These are phyloP conservation scores for Plecotus auritus DNA, from an alignment of 2,113 vertebrate genomes.

Conservation along the genomic window DNA sequence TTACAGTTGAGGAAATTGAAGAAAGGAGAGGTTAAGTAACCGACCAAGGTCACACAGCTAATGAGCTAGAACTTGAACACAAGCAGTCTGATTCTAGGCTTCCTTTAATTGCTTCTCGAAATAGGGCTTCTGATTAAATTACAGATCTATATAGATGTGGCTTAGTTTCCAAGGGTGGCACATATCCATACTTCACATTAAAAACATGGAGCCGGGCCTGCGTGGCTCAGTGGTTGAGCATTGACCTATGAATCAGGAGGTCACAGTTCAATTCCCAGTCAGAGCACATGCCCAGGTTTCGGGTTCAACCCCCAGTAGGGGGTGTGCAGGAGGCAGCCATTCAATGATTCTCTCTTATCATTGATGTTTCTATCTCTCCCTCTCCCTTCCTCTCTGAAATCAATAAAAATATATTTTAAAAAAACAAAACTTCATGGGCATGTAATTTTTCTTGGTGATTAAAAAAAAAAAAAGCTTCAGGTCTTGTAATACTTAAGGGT, in stretches of 20 bases:
- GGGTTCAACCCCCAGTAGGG: no score
- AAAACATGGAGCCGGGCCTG: background rate
- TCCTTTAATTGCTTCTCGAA: background rate
- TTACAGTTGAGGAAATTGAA: background rate
- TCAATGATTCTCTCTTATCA: no score
- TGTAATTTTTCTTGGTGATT: conserved; percentile 31
- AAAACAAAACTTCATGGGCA: background rate
- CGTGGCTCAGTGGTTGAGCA: no score
- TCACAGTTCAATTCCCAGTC: no score
- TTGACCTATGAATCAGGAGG: no score
- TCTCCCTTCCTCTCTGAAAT: background rate
- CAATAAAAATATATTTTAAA: background rate
- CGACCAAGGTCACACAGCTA: background rate
- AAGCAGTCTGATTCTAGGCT: background rate
- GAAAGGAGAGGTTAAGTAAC: background rate
- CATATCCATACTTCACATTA: background rate
- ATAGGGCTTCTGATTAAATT: conserved; percentile 14
- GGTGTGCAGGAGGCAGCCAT: no score
- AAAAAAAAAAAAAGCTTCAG: conserved; percentile 9
- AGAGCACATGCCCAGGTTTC: no score
- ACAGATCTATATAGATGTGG: background rate
- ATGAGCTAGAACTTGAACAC: background rate
- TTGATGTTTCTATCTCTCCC: no score
- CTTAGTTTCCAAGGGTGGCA: background rate
- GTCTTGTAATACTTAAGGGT: background rate